Evolutionary conservation across 2,888 invertebrate genomes (phyloP), one percentile per base, ranked within the genome.

Genomic region (Noctua janthina): DNA sequence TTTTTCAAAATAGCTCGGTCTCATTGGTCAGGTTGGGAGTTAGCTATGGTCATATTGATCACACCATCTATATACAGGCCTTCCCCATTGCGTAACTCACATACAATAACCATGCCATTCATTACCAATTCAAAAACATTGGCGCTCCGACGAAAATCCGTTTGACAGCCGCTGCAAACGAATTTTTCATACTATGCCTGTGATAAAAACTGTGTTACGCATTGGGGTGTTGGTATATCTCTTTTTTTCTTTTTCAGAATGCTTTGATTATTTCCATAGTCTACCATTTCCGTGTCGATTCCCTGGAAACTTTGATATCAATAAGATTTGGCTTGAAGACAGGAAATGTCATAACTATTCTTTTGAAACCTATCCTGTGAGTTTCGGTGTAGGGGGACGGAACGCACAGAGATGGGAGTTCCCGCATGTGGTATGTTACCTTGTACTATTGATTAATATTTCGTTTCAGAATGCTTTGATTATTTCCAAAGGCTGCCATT

Each of bases 331-430:
- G 69, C 5, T 35, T 13, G 15, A 78, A 4, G 59, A 78, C 29
- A n/a, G 10, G 13, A 76, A 71, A 13, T 88, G 88, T 43, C 79
- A 82, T 29, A 4, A 13, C 6, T 43, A 23, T n/a, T 0, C 3
- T 2, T 69, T 39, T 13, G 8, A 0, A 5, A 17, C 1, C 3
- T 2, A 3, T 5, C 2, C 7, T 3, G 39, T 15, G 4, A 39
- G 29, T 29, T 51, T n/a, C 5, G 78, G 70, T 10, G 71, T 13
- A 1, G 86, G 88, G 0, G 88, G 88, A 7, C 56, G 82, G 23
- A 64, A 85, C 29, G 85, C 87, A 5, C 70, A 82, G 23, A 84
- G 68, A 70, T 78, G 82, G 80, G 86, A 88, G 73, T 88, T 84
- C n/a, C 86, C 84, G 17, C 87, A 84, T 66, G 76, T 79, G 78